Conservation (phyloP, 1,140 invertebrate genomes). For the Pseudomyrmex dendroicus region DNA sequence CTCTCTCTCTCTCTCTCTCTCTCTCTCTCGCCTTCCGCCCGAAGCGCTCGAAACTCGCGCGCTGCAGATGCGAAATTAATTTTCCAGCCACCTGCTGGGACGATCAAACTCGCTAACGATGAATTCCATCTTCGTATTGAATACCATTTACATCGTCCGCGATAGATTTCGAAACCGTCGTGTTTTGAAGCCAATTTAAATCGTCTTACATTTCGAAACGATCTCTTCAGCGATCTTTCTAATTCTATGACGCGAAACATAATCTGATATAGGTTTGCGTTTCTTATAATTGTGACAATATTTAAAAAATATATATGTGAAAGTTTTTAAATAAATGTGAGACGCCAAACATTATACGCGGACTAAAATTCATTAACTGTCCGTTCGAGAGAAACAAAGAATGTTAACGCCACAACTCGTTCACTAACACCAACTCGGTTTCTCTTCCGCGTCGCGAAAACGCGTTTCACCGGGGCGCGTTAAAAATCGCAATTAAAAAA, state of each 20-base stretch:
- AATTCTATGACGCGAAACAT: background rate
- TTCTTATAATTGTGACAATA: too few relatives aligned
- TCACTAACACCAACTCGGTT: conserved; percentile 14
- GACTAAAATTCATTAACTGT: too few relatives aligned
- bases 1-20: conserved; percentile 49
- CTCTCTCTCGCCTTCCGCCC: conserved; percentile 36
- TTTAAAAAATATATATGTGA: background rate
- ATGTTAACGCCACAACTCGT: background rate
- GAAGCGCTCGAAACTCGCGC: conserved; percentile 2
- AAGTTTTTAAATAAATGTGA: conserved; percentile 53
- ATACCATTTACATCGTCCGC: background rate
- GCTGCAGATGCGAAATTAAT: conserved; percentile 37
- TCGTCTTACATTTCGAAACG: background rate
- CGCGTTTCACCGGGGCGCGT: conserved; percentile 31
- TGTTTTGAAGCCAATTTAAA: conserved; percentile 17
- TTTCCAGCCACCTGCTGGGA: conserved; percentile 34
- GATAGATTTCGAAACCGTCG: background rate
- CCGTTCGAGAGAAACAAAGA: background rate
- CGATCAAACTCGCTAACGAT: conserved; percentile 5
- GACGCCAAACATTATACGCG: conserved; percentile 1
- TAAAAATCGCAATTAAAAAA: conserved; percentile 59
- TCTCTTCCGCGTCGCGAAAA: conserved; percentile 45
- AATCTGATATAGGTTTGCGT: too few relatives aligned
- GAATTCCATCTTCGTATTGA: conserved; percentile 4
- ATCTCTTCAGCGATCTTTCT: background rate